Base-by-base conservation (phyloP, 2,797 vertebrate species). In the Acanthopagrus latus region DNA sequence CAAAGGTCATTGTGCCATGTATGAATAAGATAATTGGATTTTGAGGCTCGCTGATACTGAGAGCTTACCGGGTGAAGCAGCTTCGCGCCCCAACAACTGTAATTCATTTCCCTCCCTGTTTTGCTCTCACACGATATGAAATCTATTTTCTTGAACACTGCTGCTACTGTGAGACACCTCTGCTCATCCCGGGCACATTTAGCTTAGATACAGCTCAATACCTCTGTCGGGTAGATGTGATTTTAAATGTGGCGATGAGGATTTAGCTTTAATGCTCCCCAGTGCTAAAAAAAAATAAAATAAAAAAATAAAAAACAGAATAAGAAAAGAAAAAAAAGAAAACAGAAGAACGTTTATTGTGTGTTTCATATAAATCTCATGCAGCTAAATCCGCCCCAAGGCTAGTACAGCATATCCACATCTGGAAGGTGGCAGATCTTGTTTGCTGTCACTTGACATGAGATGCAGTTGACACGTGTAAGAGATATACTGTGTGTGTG, bases 11-110 rank as follows among this genome's bases (percentile, higher is more conserved):
- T 59, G 59, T 83, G 80, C 77, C 88, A 83, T 70, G 73, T 88
- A 80, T 90, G 87, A 91, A 91, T 91, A 87, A 83, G 84, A 86
- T 91, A 91, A 92, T 92, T 92, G 89, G 82, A 93, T 91, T 90
- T 87, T 84, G 76, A 78, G 74, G 58, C 68, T 82, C 66, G 71
- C 78, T 86, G 84, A 87, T 80, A 86, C 73, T 63, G 67, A 87
- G 70, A 81, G 84, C 81, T 80, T 83, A 76, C 67, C 47, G 50
- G 64, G 80, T 17, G 70, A 84, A 66, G 78, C 76, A 80, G 60
- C 73, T 55, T 47, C 76, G 80, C 64, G 10, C 66, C 76, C 33
- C 29, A 65, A 74, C 81, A 79, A 73, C 71, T 75, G 57, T 64
- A 78, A 90, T 74, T 77, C 81, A 60, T 56, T n/a, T 57, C 25